Percentiles rank a stretch among this genome's conserved stretches.
These are phyloP conservation scores for Neotoxoptera formosana DNA, from an alignment of 1,140 invertebrate genomes.

Conservation along the genomic window DNA sequence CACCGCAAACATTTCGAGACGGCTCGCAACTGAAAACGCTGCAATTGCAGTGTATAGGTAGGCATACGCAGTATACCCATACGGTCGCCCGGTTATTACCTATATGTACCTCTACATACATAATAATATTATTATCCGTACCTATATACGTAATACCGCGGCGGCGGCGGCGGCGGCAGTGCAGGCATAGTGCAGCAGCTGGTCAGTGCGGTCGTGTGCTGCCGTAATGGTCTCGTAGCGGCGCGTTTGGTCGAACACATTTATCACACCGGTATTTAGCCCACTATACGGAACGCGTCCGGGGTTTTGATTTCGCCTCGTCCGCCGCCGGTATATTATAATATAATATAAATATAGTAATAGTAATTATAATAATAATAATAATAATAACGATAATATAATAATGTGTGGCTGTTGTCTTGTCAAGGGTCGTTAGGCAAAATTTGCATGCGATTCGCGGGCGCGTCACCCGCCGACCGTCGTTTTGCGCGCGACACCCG, in stretches of 20 bases:
- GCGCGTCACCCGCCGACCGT: background rate
- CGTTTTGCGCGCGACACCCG: background rate
- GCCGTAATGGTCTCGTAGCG: background rate
- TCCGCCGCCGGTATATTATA: background rate
- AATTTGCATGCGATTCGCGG: conserved; percentile 37
- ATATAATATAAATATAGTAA: too few species aligned
- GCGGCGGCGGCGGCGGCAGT: background rate
- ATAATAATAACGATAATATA: conserved; percentile 13
- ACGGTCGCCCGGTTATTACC: too few species aligned
- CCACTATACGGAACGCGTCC: background rate
- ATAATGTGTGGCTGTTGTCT: background rate
- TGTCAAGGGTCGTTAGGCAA: conserved; percentile 47
- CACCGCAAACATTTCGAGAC: too few species aligned
- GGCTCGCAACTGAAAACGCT: too few species aligned
- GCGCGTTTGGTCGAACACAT: background rate
- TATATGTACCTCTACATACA: background rate
- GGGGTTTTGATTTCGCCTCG: background rate
- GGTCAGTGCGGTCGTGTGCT: background rate
- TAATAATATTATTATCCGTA: background rate
- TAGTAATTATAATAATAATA: background rate
- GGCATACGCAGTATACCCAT: too few species aligned
- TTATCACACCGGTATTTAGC: conserved; percentile 35
- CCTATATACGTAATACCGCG: background rate
- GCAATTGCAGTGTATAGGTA: too few species aligned
- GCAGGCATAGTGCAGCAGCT: background rate